These are phyloP conservation scores for Blomia tropicalis DNA, from an alignment of 2,888 invertebrate species.

Conservation along the genomic window DNA sequence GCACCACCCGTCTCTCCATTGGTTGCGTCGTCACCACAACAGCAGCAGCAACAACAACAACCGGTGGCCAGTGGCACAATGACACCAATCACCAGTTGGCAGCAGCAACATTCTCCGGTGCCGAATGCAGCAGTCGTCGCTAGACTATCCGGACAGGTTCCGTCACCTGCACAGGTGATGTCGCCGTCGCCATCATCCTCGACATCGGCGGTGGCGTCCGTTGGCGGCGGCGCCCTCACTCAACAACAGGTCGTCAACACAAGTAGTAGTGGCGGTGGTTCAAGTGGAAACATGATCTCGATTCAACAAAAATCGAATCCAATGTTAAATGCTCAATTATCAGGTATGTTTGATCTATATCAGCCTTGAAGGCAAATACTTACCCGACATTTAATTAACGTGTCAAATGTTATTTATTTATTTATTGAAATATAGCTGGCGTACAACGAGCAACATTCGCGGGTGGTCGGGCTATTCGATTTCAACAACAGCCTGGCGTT, in stretches of 20 bases:
- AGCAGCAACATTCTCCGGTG: neutral
- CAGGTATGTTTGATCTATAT: no score
- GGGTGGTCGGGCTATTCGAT: constrained; percentile 29
- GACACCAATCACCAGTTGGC: constrained; percentile 14
- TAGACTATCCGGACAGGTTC: neutral
- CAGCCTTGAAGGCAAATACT: no score
- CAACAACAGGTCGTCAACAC: neutral
- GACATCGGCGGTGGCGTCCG: neutral
- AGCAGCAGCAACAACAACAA: neutral
- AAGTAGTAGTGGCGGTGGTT: neutral
- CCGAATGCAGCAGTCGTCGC: neutral
- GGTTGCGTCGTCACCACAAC: constrained; percentile 3
- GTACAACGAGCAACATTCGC: constrained; percentile 1
- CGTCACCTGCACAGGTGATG: constrained; percentile 3
- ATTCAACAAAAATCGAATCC: constrained; percentile 49
- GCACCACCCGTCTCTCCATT: constrained; percentile 8
- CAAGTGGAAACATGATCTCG: constrained; percentile 25
- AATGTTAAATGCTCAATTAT: constrained; percentile 66
- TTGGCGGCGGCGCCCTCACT: neutral
- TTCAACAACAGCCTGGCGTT: constrained; percentile 36
- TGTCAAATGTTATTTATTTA: neutral
- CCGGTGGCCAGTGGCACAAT: constrained; percentile 9
- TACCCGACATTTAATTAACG: no score
- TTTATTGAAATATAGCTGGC: neutral
- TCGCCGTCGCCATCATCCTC: neutral